Conservation (phyloP, 1,140 invertebrate genomes). For the Radopholus similis region DNA sequence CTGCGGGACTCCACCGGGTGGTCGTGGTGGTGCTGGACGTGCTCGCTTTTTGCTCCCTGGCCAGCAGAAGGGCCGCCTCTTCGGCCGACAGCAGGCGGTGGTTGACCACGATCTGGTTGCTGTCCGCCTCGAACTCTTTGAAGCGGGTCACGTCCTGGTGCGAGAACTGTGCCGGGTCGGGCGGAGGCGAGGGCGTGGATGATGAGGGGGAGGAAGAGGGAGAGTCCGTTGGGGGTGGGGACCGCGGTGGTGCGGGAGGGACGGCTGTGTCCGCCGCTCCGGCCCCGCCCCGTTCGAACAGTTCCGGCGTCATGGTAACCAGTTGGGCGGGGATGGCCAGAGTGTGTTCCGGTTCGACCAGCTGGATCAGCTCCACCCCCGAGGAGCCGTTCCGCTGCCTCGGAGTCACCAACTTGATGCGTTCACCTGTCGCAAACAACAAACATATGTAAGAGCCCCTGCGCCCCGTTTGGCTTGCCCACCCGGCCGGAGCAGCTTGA, state of each 20-base stretch:
- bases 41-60: slow-evolving; percentile 9
- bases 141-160: too few species aligned
- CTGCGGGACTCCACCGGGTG: too few species aligned
- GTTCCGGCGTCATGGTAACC: neutral
- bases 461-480: neutral
- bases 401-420: neutral
- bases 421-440: neutral
- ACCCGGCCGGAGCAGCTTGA: slow-evolving; percentile 1
- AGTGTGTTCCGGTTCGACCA: neutral
- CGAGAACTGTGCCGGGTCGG: too few species aligned
- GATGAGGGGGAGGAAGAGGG: too few species aligned
- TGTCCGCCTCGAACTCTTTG: too few species aligned
- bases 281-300: too few species aligned
- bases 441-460: neutral
- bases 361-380: neutral
- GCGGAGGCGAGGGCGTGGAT: too few species aligned
- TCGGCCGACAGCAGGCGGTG: slow-evolving; percentile 17
- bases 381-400: neutral
- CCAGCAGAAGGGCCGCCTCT: slow-evolving; percentile 7
- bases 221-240: too few species aligned
- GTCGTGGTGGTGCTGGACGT: slow-evolving; percentile 26
- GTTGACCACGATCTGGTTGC: slow-evolving; percentile 21
- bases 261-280: too few species aligned
- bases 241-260: too few species aligned
- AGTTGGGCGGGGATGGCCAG: neutral